Evolutionary conservation across 2,113 vertebrate species (phyloP), one percentile per base, ranked within the genome.

Genomic region (Lepidothrix coronata): DNA sequence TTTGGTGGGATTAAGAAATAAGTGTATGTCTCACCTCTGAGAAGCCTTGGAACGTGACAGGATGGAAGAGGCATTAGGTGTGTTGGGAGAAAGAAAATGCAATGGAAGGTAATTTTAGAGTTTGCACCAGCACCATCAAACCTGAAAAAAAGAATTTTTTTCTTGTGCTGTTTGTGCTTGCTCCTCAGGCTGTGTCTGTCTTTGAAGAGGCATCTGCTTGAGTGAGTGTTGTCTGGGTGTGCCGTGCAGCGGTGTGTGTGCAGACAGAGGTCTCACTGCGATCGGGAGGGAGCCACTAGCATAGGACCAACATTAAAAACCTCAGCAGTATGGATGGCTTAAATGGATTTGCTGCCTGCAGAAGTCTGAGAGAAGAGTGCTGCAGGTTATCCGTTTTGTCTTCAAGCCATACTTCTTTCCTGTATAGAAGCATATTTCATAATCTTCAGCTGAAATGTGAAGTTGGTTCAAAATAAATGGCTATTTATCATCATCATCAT

Each of bases 261-360:
- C 57, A 21, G 33, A 7, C 30, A 22, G 21, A 44, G 49, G 31
- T 18, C 48, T 48, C 16, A 0, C 49, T 35, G 74, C 3, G 1
- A 3, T 4, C 0, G 0, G 31, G 31, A 37, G 37, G 0, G 0
- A 79, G 39, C 57, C 27, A 1, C 57, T 22, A 27, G 43, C 37
- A 6, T 0, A 30, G 46, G 20, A 13, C 14, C 37, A 11, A 0
- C 24, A 16, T 7, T 28, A 61, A 37, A 88, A 43, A 11, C 27
- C 28, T 58, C 35, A 37, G 44, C 7, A 61, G 8, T 41, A 9
- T 1, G 61, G 11, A 43, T 75, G 51, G 33, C 14, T 59, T 24
- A 46, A 67, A 37, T 52, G 44, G 21, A 37, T 89, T 67, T 91
- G 52, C 76, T 59, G n/a, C 57, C 68, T 86, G 33, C 8, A 78